Conservation (phyloP, 2,113 vertebrate species). For the Poeciliopsis retropinna region DNA sequence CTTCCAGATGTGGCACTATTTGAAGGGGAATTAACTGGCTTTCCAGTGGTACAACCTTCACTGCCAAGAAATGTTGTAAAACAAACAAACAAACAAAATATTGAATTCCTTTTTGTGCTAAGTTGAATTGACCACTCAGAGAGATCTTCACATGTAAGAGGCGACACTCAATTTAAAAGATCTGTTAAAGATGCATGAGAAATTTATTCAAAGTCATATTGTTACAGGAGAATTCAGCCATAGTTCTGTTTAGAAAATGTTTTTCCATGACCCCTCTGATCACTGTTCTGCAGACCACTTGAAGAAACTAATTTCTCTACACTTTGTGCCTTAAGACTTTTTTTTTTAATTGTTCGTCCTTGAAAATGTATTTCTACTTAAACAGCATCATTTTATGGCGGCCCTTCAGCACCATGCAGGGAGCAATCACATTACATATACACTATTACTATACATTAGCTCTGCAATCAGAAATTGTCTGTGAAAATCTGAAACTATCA, state of each 20-base stretch:
- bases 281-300: not conserved
- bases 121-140: too few relatives aligned
- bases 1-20: not conserved
- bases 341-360: constrained; percentile 3
- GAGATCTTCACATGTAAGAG: not conserved
- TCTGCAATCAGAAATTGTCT: constrained; percentile 41
- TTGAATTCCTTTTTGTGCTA: not conserved
- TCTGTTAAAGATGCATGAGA: too few relatives aligned
- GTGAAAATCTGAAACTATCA: constrained; percentile 47
- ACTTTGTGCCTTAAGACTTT: not conserved
- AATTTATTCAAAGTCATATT: not conserved
- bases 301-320: not conserved
- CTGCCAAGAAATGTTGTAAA: not conserved
- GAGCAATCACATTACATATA: not conserved
- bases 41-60: too few relatives aligned
- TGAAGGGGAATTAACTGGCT: not conserved
- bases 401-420: constrained; percentile 8
- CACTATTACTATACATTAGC: constrained; percentile 19
- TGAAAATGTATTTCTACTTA: not conserved
- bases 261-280: not conserved
- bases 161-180: not conserved
- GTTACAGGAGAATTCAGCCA: not conserved
- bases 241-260: not conserved
- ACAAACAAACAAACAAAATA: not conserved
- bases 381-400: constrained; percentile 20